A percentile compares a stretch with the other conserved stretches of the same genome.
These are phyloP conservation scores for Polypedilum pembai DNA, from an alignment of 1,140 invertebrate species.

Conservation along the genomic window DNA sequence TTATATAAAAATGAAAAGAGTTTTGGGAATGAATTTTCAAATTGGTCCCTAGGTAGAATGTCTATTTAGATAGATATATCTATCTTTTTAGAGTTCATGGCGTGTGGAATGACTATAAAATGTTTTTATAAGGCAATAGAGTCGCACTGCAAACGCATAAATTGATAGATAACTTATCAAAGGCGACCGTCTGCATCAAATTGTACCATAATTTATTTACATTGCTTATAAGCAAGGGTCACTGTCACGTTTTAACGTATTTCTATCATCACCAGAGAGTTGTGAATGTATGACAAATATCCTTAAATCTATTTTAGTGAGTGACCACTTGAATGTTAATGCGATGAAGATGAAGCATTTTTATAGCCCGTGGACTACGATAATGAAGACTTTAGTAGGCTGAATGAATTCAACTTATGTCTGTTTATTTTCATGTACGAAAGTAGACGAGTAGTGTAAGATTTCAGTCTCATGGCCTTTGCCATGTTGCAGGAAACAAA, in stretches of 20 bases:
- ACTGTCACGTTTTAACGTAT: background rate
- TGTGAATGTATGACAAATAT: no score
- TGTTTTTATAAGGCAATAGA: background rate
- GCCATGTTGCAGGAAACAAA: no score
- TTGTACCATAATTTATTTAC: background rate
- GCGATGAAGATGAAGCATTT: no score
- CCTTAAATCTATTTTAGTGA: no score
- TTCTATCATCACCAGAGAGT: no score
- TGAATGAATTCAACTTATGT: no score
- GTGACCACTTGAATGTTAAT: no score
- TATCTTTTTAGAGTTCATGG: background rate
- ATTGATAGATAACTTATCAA: background rate
- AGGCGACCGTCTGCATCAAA: constrained; percentile 4
- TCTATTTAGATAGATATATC: background rate
- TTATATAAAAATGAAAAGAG: background rate
- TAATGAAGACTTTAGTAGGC: no score
- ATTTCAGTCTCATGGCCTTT: no score
- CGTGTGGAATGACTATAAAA: constrained; percentile 5
- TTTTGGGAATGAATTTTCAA: constrained; percentile 1
- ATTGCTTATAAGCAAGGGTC: background rate
- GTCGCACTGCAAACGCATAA: background rate
- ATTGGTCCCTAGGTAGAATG: background rate
- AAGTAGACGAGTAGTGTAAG: no score
- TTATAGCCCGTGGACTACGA: no score
- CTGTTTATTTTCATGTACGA: no score